Conservation (phyloP, 2,797 vertebrate genomes). For the Odontamblyopus lacepedii region DNA sequence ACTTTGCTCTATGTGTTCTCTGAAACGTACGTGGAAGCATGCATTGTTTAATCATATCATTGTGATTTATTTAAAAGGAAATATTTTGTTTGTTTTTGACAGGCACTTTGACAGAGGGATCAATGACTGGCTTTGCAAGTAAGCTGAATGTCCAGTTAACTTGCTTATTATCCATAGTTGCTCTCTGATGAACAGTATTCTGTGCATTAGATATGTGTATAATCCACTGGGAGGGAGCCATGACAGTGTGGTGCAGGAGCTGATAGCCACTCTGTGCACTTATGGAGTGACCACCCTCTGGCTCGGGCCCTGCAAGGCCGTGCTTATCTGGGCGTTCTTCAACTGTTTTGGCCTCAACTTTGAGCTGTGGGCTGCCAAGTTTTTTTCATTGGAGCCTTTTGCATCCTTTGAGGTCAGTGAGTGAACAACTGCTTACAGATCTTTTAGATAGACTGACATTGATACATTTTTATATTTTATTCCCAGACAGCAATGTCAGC, state of each 20-base stretch:
- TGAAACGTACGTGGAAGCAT: conserved; percentile 85
- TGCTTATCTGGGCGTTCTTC: conserved; percentile 89
- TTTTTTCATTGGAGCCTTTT: conserved; percentile 85
- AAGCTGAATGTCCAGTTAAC: not conserved
- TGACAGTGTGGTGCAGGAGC: conserved; percentile 82
- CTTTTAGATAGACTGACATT: not conserved
- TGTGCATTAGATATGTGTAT: conserved; percentile 87
- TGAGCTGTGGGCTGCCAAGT: conserved; percentile 90
- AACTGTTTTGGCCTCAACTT: conserved; percentile 98
- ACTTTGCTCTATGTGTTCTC: conserved; percentile 94
- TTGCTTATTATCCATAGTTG: not conserved
- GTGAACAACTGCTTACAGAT: not conserved
- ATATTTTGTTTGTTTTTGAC: not conserved
- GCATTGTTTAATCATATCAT: not conserved
- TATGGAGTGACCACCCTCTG: conserved; percentile 88
- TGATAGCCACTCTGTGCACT: conserved; percentile 86
- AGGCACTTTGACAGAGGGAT: conserved; percentile 98
- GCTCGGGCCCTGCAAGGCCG: conserved; percentile 88
- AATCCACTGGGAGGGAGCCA: conserved; percentile 89
- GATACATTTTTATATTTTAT: not conserved
- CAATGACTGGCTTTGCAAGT: conserved; percentile 98
- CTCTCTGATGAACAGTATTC: not conserved
- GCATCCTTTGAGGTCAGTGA: conserved; percentile 85
- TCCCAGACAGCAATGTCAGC: conserved; percentile 83
- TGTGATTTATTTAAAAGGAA: not conserved